Conservation (phyloP, 2,797 vertebrate genomes). For the Premnoplex brunnescens region DNA sequence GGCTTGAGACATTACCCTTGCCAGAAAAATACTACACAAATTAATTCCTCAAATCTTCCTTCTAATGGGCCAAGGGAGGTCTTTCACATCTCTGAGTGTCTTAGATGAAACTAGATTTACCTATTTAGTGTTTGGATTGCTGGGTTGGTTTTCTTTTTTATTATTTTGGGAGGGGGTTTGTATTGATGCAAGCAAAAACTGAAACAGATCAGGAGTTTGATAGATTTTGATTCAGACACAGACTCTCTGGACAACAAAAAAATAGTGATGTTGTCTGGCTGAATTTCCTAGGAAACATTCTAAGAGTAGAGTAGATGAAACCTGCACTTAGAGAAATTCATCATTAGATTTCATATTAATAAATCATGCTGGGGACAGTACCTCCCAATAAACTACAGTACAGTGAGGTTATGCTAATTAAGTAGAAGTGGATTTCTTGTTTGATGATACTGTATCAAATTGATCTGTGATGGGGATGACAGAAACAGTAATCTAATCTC, state of each 20-base stretch:
- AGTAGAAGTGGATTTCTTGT: constrained; percentile 36
- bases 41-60: background rate
- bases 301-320: background rate
- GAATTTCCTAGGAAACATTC: background rate
- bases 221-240: background rate
- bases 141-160: accelerated
- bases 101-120: background rate
- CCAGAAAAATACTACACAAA: background rate
- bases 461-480: background rate
- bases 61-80: background rate
- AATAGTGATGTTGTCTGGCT: background rate
- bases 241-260: background rate
- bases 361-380: background rate
- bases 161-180: background rate
- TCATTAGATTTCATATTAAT: background rate
- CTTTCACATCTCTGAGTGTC: background rate
- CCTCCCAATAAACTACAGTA: background rate
- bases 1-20: background rate
- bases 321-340: background rate
- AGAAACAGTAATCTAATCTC: constrained; percentile 3
- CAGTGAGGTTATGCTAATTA: constrained; percentile 17
- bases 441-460: constrained; percentile 13
- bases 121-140: background rate
- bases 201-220: background rate
- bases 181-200: background rate